Percentiles rank a stretch among this genome's conserved stretches.
These are phyloP conservation scores for Trogon melanurus DNA, from an alignment of 2,113 vertebrate species.

Conservation along the genomic window DNA sequence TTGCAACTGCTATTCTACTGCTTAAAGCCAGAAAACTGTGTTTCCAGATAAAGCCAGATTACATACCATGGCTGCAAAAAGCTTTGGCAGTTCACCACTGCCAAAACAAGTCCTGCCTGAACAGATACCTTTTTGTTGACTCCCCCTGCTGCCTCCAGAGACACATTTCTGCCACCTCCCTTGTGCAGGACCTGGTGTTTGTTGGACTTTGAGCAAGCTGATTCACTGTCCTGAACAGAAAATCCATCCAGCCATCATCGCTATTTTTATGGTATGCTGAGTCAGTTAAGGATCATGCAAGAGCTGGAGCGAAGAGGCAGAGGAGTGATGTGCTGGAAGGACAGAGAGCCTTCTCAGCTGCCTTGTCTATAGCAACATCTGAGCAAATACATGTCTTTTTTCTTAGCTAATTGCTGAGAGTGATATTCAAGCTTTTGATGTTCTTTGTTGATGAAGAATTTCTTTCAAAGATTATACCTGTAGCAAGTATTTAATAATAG, in stretches of 20 bases:
- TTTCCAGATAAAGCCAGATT: background rate
- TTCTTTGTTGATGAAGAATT: background rate
- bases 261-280: background rate
- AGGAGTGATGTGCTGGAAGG: accelerated
- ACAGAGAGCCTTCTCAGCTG: background rate
- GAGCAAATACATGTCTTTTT: background rate
- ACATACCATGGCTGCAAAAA: background rate
- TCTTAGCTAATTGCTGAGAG: background rate
- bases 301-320: background rate
- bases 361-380: background rate
- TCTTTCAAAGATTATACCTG: background rate
- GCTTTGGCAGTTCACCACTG: background rate
- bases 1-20: background rate
- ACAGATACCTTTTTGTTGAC: background rate
- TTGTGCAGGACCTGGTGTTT: background rate
- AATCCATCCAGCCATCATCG: background rate
- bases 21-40: background rate
- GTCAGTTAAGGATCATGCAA: background rate
- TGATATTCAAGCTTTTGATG: background rate
- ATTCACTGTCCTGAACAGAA: background rate
- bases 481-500: background rate
- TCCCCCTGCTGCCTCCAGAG: background rate
- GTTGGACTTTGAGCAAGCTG: background rate
- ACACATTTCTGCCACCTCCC: background rate
- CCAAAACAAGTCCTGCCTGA: background rate